A percentile compares a stretch with the other conserved stretches of the same genome.
phyloP scores from a whole-genome alignment of 2,797 vertebrate species.

The Brachyrhaphis roseni region DNA sequence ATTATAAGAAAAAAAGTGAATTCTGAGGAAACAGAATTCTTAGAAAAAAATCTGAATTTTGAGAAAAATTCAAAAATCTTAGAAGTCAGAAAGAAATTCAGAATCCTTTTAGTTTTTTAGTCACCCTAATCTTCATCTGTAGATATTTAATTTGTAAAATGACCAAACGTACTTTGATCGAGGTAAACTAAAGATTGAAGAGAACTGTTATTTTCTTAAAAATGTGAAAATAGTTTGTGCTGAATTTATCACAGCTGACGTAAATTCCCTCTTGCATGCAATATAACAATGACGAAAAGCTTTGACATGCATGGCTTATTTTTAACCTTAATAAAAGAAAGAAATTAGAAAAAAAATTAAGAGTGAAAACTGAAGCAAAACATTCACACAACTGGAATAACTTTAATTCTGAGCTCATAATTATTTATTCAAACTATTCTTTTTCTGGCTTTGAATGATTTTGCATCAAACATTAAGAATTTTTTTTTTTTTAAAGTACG shows the following conservation, averaged over 20 bases:
- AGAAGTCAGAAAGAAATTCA: too few relatives aligned
- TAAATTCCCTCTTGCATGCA: constrained; percentile 34
- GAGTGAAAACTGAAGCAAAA: background rate
- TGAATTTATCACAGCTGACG: constrained; percentile 20
- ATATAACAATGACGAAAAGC: constrained; percentile 26
- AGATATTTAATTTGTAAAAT: constrained; percentile 14
- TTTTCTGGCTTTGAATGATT: background rate
- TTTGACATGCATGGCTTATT: constrained; percentile 10
- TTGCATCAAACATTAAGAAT: background rate
- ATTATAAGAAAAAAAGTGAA: too few relatives aligned
- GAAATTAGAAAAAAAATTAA: background rate
- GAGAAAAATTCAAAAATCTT: constrained; percentile 8
- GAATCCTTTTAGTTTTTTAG: too few relatives aligned
- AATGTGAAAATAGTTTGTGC: constrained; percentile 35
- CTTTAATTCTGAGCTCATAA: background rate
- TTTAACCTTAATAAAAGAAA: constrained; percentile 2
- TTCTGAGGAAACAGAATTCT: too few relatives aligned
- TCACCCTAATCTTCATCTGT: too few relatives aligned
- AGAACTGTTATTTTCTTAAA: constrained; percentile 58
- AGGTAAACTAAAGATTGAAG: constrained; percentile 35
- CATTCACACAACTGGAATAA: background rate
- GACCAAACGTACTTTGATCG: constrained; percentile 21
- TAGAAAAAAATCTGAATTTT: too few relatives aligned
- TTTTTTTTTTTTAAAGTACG: background rate
- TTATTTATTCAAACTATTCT: background rate